Base-by-base conservation (phyloP, 2,888 invertebrate genomes). In the Trilocha varians region DNA sequence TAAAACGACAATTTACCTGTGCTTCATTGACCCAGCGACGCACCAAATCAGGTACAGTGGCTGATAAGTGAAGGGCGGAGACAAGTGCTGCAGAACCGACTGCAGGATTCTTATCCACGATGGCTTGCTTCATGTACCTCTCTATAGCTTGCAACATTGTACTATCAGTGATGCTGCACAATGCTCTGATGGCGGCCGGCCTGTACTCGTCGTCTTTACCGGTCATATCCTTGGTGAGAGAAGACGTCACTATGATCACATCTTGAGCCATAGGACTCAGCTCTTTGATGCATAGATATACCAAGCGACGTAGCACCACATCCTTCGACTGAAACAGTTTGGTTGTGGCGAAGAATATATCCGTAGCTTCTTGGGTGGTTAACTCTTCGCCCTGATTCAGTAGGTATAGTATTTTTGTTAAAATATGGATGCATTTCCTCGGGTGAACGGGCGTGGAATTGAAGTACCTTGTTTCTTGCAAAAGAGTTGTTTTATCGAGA, bases 51-150 rank as follows among this genome's bases (percentile, higher is more conserved):
- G 93, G 92, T 15, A 96, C 94, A 3, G 91, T 89, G 1, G 91
- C 89, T 1, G 89, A 85, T 64, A 96, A 78, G 70, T 95, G 95
- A 44, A 95, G 70, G 0, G 98, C 94, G 32, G 98, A 98, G 0
- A 98, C 98, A 36, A 99, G 84, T 1, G 99, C 99, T 0, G 99
- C 99, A 56, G 98, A 97, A 42, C 98, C 96, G 0, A 99, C 99
- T 0, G 96, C 94, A 0, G 97, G 91, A 55, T 95, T 95, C 62
- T 96, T 94, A 77, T 99, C 99, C n/a, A 99, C 99, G 55, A 99
- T 99, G 0, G 99, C 99, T 73, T 99, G 99, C 69, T 99, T 99
- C 98, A 99, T 99, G 79, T 99, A 99, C 44, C 99, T 89, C 70
- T 99, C 99, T 46, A 99, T 98, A 3, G 98, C 95, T 78, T 99